Evolutionary conservation across 2,888 invertebrate genomes (phyloP).

Genomic region (Nomada hirtipes): DNA sequence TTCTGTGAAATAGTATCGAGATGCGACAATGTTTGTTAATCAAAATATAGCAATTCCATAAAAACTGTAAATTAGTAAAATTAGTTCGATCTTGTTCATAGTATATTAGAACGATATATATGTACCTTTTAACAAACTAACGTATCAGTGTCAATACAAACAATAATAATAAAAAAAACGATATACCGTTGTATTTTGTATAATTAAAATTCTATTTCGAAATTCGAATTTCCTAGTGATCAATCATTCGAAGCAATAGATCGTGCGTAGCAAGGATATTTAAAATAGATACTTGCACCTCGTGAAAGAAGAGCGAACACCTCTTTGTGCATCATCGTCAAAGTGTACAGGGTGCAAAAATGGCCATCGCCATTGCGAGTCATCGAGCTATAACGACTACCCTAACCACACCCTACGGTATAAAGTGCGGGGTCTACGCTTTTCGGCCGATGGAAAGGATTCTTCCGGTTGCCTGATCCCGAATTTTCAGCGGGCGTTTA

Average conservation of each 20-base stretch:
- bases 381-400: background rate
- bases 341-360: background rate
- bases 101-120: too few relatives aligned
- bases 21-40: background rate
- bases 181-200: too few relatives aligned
- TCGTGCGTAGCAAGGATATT: too few relatives aligned
- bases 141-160: too few relatives aligned
- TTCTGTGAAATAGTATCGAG: background rate
- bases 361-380: background rate
- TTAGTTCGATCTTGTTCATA: too few relatives aligned
- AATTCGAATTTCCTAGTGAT: too few relatives aligned
- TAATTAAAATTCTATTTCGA: too few relatives aligned
- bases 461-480: slow-evolving; percentile 40
- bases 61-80: too few relatives aligned
- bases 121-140: too few relatives aligned
- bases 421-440: background rate
- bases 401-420: background rate
- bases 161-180: too few relatives aligned
- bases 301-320: background rate
- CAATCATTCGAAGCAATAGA: too few relatives aligned
- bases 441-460: slow-evolving; percentile 38
- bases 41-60: too few relatives aligned
- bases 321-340: background rate
- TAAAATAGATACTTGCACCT: background rate
- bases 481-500: slow-evolving; percentile 54